Evolutionary conservation across 2,797 vertebrate genomes (phyloP), one percentile per base, ranked within the genome.

Genomic region (Dendrocincla fuliginosa): DNA sequence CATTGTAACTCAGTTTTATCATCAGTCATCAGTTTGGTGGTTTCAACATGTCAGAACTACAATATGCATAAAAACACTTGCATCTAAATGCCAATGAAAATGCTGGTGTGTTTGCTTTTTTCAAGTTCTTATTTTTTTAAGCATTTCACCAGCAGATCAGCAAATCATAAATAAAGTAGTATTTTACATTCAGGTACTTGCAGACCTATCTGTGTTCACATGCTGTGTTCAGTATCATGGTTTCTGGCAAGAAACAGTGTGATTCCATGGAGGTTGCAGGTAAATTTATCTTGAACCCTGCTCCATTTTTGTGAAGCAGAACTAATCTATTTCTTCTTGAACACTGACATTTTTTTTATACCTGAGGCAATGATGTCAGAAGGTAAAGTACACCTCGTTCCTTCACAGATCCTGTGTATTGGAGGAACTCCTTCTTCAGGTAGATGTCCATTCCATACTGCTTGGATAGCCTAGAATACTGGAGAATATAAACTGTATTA

Each of bases 381-480:
- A 99, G 97, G 90, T 98, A 98, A 74, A 99, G 96, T 11, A 98
- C 99, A 49, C 99, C 99, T 94, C 99, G 97, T 96, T 99, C 99
- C 96, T 99, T 99, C 90, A 98, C 99, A 18, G 98, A 99, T 84
- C 99, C 99, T 0, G 99, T 99, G 97, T 99, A 99, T 89, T 99
- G 98, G 46, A 99, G 98, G 52, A 98, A 98, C 91, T 99, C 99
- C 95, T 99, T 99, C 97, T 99, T 99, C 96, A 99, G 96, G 96
- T 98, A 99, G 93, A 99, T 98, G 74, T 99, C 99, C 98, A 99
- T 98, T 33, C 99, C 99, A 7, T 98, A 99, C 88, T 98, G 98
- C 95, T 99, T 99, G 89, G 99, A 99, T 70, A 99, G 96, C 91
- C 99, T 98, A 95, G 99, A 99, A 97, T 99, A 99, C 99, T 99